phyloP scores from a whole-genome alignment of 2,888 invertebrate genomes.

The Gasteruption jaculator region DNA sequence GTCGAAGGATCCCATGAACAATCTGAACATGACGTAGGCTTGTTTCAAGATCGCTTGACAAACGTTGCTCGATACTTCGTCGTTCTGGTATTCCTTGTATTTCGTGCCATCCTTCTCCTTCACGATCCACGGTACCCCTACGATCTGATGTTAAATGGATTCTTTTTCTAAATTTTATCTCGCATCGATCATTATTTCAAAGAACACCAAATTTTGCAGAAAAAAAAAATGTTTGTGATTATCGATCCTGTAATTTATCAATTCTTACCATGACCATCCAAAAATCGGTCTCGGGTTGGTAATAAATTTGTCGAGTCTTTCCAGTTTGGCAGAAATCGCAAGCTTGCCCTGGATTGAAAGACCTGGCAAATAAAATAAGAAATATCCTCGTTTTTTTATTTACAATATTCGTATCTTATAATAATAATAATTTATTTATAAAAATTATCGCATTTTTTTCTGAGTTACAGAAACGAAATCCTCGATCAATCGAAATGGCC shows the following conservation, averaged over 20 bases:
- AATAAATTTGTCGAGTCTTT: slow-evolving; percentile 82
- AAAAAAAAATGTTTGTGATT: background rate
- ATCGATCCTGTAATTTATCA: background rate
- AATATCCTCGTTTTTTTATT: too few species aligned
- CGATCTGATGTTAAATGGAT: slow-evolving; percentile 58
- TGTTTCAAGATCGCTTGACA: slow-evolving; percentile 68
- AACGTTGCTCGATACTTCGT: slow-evolving; percentile 75
- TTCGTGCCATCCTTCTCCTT: slow-evolving; percentile 71
- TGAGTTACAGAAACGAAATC: too few species aligned
- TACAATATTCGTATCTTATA: too few species aligned
- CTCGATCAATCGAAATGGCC: too few species aligned
- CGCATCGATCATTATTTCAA: slow-evolving; percentile 3
- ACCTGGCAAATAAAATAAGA: slow-evolving; percentile 53
- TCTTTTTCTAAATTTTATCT: slow-evolving; percentile 5
- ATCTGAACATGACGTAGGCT: slow-evolving; percentile 79
- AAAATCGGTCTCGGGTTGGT: slow-evolving; percentile 79
- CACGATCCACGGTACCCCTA: slow-evolving; percentile 68
- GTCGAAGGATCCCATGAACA: slow-evolving; percentile 77
- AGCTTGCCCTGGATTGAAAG: slow-evolving; percentile 72
- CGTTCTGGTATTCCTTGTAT: slow-evolving; percentile 70
- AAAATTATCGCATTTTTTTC: too few species aligned
- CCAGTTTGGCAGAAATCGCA: slow-evolving; percentile 87
- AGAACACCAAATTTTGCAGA: background rate
- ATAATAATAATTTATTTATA: too few species aligned
- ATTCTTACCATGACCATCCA: slow-evolving; percentile 84